Percentiles rank a stretch among this genome's conserved stretches.
These are phyloP conservation scores for Nycticryphes semicollaris DNA, from an alignment of 2,113 vertebrate species.

Conservation along the genomic window DNA sequence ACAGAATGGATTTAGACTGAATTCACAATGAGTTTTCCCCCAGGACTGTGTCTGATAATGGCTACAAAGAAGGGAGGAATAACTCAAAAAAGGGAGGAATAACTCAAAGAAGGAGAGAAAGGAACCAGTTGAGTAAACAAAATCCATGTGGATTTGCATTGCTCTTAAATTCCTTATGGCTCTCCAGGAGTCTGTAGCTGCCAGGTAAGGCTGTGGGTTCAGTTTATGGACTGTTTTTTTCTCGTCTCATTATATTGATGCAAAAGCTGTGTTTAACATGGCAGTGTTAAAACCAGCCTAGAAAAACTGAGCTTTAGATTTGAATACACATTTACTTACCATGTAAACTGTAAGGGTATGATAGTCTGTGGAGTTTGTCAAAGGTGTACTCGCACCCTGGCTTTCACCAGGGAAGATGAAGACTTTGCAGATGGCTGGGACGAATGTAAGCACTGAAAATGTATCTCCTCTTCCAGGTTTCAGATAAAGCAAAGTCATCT, in stretches of 20 bases:
- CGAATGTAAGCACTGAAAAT: rapidly evolving
- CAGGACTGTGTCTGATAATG: neutral
- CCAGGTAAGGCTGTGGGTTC: neutral
- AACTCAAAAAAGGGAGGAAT: neutral
- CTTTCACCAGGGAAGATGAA: rapidly evolving
- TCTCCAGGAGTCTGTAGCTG: neutral
- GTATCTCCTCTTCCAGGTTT: neutral
- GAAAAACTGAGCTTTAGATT: neutral
- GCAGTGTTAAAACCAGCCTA: neutral
- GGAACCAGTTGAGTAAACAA: neutral
- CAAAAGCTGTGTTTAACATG: neutral
- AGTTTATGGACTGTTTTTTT: neutral
- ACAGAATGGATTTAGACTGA: neutral
- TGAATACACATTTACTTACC: rapidly evolving
- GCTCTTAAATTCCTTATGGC: neutral
- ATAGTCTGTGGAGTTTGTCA: rapidly evolving
- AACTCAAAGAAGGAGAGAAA: neutral
- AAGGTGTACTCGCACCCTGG: rapidly evolving
- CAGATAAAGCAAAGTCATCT: neutral
- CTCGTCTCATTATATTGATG: rapidly evolving
- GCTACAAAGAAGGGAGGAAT: neutral
- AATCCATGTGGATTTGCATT: neutral
- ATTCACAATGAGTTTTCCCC: neutral
- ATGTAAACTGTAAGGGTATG: rapidly evolving
- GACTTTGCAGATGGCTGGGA: neutral